These are phyloP conservation scores for Harpalus rubripes DNA, from an alignment of 2,888 invertebrate genomes.

Conservation along the genomic window DNA sequence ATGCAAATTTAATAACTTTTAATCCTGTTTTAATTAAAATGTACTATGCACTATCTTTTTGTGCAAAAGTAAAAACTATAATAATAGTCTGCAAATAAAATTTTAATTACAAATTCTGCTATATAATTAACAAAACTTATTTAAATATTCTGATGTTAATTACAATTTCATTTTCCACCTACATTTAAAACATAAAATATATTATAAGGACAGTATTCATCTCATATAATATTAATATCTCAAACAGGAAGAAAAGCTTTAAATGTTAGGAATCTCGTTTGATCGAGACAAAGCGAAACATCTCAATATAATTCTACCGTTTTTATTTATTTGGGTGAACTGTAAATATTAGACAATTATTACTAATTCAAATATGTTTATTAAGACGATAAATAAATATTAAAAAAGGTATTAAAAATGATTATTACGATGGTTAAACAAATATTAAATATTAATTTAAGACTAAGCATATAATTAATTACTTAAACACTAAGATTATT, in stretches of 20 bases:
- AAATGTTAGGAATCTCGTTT: not conserved
- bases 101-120: not conserved
- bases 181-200: not conserved
- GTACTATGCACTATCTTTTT: not conserved
- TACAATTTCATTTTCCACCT: not conserved
- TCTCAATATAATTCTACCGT: not conserved
- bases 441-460: too few species aligned
- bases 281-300: not conserved
- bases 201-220: not conserved
- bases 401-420: too few species aligned
- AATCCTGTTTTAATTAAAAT: not conserved
- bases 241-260: not conserved
- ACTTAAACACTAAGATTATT: too few species aligned
- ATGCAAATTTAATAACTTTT: not conserved
- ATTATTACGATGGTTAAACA: too few species aligned
- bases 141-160: slow-evolving; percentile 4
- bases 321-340: too few species aligned
- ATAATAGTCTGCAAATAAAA: not conserved
- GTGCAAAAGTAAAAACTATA: not conserved
- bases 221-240: not conserved
- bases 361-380: too few species aligned
- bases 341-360: too few species aligned
- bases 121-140: not conserved
- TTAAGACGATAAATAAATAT: too few species aligned
- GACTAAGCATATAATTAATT: too few species aligned